Base-by-base conservation (phyloP, 2,888 invertebrate genomes). In the Habrosyne pyritoides region DNA sequence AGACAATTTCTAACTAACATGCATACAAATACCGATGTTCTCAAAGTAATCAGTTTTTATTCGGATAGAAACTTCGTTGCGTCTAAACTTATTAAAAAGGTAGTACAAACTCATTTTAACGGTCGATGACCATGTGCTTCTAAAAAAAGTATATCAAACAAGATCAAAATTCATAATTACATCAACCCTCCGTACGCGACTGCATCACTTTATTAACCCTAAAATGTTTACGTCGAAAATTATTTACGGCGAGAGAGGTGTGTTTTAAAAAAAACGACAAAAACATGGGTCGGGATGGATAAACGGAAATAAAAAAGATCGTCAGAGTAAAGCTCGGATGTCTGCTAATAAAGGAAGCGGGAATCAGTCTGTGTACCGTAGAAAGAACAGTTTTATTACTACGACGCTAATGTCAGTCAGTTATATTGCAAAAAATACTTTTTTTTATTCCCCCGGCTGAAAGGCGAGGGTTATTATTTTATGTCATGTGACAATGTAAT, bases 291-390 rank as follows among this genome's bases (percentile, higher is more conserved):
- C 54, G 68, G 67, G 74, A 65, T 67, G 79, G 78, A 81, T 81
- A 79, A 81, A 75, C 82, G 82, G 82, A 86, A 87, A 89, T 89
- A 90, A 91, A 89, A 89, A 86, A 83, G n/a, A 85, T 83, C 89
- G 84, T 87, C 86, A 74, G 69, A 75, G 78, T 82, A 84, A 89
- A 87, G 75, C 86, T 80, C 50, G 50, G 59, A 61, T 82, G 83
- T 74, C 71, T 77, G 74, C 83, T 89, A 89, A 89, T 89, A 89
- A 89, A 88, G 85, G 83, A 82, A 82, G 75, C 73, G 75, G 67
- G 81, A 83, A 86, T 86, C 85, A 80, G 71, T 73, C 70, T 71
- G 79, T 66, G 81, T 76, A 69, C 72, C 71, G 76, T 75, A 79
- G 70, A 77, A 75, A 75, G 74, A 81, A 75, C 77, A 78, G 70